A percentile compares a stretch with the other conserved stretches of the same genome.
Evolutionary conservation across 2,888 invertebrate genomes (phyloP).

Genomic region (Hirudinaria manillensis): DNA sequence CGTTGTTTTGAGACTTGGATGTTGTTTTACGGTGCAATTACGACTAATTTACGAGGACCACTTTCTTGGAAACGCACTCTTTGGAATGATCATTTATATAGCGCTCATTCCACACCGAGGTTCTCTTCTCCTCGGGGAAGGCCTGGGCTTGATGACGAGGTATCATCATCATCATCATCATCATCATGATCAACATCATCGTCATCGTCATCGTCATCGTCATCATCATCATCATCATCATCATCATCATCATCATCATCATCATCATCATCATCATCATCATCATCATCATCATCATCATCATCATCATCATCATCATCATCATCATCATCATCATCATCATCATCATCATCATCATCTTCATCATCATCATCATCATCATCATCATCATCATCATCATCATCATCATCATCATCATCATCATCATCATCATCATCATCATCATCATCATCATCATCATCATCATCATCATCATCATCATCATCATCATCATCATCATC

Average conservation of each 20-base stretch:
- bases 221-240: slow-evolving; percentile 10
- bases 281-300: slow-evolving; percentile 8
- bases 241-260: neutral
- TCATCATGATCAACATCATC: slow-evolving; percentile 1
- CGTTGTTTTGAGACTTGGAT: too few relatives aligned
- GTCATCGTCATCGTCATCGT: neutral
- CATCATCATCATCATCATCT: slow-evolving; percentile 9
- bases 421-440: slow-evolving; percentile 13
- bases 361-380: slow-evolving; percentile 15
- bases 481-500: neutral
- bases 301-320: slow-evolving; percentile 11
- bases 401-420: slow-evolving; percentile 13
- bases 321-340: slow-evolving; percentile 15
- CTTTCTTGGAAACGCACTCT: too few relatives aligned
- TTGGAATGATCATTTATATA: too few relatives aligned
- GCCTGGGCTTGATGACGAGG: too few relatives aligned
- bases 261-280: slow-evolving; percentile 4
- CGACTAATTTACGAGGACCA: too few relatives aligned
- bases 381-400: slow-evolving; percentile 19
- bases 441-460: slow-evolving; percentile 15
- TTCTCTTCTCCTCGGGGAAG: too few relatives aligned
- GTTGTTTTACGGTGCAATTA: too few relatives aligned
- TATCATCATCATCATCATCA: neutral
- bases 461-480: slow-evolving; percentile 12
- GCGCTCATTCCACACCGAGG: too few relatives aligned